Evolutionary conservation across 2,888 invertebrate genomes (phyloP), one percentile per base, ranked within the genome.

Genomic region (Trilocha varians): DNA sequence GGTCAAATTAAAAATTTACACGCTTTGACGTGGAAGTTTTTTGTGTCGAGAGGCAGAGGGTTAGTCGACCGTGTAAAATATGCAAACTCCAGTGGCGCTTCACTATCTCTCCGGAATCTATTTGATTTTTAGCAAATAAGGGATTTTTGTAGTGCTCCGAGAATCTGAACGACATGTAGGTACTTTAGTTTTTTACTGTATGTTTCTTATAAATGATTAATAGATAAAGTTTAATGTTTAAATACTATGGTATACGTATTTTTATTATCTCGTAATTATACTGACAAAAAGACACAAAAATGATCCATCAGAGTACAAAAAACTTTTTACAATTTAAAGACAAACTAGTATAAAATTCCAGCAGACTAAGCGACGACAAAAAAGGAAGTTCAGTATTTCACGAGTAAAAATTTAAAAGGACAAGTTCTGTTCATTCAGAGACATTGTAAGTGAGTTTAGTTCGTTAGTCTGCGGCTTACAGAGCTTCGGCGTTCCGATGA

Each of bases 401-500:
- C 25, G 11, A 25, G 25, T 25, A 11, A 25, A 25, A 25, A 3
- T 25, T 25, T 25, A 25, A 25, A 3, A 25, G 25, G 11, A 3
- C 25, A 25, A 25, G 5, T 25, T 25, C 25, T 25, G 25, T 25
- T 25, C 25, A 25, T 6, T 25, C 11, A 11, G 8, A 4, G 11
- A 11, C 11, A 25, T 9, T 25, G 25, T 25, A 25, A 25, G 25
- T 25, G 25, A 25, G 11, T 25, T 25, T 25, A 25, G 25, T 25
- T 25, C 25, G 25, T 25, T 25, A 25, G 25, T 25, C 45, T 40
- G 44, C 16, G 44, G 52, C 42, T 49, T 40, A 44, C 45, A 44
- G 36, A 46, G 46, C 39, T 40, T 49, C 39, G 37, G 46, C 42
- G 45, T 44, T 44, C 44, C 40, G 41, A 46, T 43, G 44, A 47